Evolutionary conservation across 2,888 invertebrate species (phyloP), one percentile per base, ranked within the genome.

Genomic region (Ichneumoninae sp.): DNA sequence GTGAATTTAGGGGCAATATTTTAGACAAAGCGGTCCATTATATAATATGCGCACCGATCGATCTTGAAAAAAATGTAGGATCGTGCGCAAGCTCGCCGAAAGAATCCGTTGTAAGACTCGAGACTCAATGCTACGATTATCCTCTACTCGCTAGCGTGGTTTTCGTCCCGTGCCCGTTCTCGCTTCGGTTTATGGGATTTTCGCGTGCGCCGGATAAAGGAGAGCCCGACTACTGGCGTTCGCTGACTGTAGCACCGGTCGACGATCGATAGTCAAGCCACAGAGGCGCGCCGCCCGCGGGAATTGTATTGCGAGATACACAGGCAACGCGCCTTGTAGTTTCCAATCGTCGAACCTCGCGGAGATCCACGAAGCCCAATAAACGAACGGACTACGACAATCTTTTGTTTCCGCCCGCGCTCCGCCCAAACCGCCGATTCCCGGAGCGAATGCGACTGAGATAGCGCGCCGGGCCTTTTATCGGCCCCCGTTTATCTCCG

Each of bases 231-330:
- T 19, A 52, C 52, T 52, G 19, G 22, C 22, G 54, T 13, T 54
- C 57, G 22, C 57, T 4, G 26, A 57, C 57, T 57, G 26, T 26
- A 26, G 57, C 26, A 13, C 22, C 26, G 26, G 26, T 57, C 60
- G 54, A 47, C 78, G 81, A 84, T 84, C 81, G 79, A 82, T 82
- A 82, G 66, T 40, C 78, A 70, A 69, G 80, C 77, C 66, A 50
- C 57, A 74, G 75, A 84, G 84, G 84, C 78, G 84, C 79, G 84
- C 79, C 84, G 66, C 74, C 79, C 75, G 75, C 81, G 74, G 70
- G 7, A 62, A 33, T 62, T 52, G 26, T 52, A 44, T 30, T 13
- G 22, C 44, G n/a, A 22, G 16, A 60, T 13, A 40, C 3, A 30
- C 33, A 57, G 7, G n/a, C 33, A 62, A n/a, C 30, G 36, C 4